Evolutionary conservation across 2,113 vertebrate species (phyloP).

Genomic region (Anser cygnoides): DNA sequence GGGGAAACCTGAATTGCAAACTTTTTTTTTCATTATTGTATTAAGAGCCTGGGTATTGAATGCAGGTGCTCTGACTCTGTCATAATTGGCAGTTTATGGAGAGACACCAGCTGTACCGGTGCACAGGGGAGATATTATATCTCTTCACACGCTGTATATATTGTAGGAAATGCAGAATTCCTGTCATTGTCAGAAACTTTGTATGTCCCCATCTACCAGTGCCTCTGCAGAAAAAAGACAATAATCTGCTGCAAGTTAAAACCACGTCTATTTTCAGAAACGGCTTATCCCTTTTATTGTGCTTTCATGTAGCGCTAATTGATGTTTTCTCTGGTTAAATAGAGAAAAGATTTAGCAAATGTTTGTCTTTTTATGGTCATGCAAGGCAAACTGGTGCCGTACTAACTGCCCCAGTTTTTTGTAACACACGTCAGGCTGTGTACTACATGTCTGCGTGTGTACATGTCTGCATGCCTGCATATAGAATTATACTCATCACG

Average conservation of each 20-base stretch:
- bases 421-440: neutral
- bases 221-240: neutral
- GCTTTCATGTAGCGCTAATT: neutral
- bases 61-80: constrained; percentile 66
- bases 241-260: neutral
- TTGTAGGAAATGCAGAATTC: constrained; percentile 61
- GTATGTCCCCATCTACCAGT: neutral
- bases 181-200: constrained; percentile 49
- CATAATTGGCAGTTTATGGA: constrained; percentile 28
- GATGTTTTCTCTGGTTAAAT: constrained; percentile 48
- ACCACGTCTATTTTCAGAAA: constrained; percentile 31
- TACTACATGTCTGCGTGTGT: accelerated
- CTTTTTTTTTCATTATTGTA: constrained; percentile 46
- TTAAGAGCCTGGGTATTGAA: constrained; percentile 55
- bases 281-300: neutral
- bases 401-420: neutral
- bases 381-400: neutral
- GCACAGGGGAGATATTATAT: constrained; percentile 49
- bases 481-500: neutral
- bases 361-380: constrained; percentile 27
- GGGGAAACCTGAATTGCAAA: constrained; percentile 57
- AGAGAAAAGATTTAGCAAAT: constrained; percentile 13
- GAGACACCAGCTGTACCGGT: constrained; percentile 58
- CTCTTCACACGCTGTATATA: constrained; percentile 48
- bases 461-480: neutral